Base-by-base conservation (phyloP, 2,113 vertebrate species). In the Engystomops pustulosus region DNA sequence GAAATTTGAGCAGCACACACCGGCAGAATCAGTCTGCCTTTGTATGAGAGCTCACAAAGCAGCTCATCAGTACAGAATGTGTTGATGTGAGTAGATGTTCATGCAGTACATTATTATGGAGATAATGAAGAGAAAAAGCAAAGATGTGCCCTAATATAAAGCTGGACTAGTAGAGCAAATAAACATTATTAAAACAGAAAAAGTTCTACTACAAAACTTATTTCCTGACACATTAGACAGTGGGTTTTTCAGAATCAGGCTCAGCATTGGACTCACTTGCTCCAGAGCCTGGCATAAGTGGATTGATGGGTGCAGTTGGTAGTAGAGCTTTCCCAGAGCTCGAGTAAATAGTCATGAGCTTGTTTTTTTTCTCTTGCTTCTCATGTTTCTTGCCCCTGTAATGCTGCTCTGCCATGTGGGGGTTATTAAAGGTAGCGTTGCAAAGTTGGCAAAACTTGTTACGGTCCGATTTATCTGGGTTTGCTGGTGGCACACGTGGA, bases 371-470 rank as follows among this genome's bases (percentile, higher is more conserved):
- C 90, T 97, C 94, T 82, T 96, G 97, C 86, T 99, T 99, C 88
- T 94, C 94, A 87, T 99, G 98, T 89, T 96, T 99, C 92, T 98
- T 99, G 92, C 98, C 98, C 49, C 90, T 92, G 0, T 99, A 99
- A 90, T 99, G 98, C 85, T 99, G 98, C 80, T 97, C 94, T 87
- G 98, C 97, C 96, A 99, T 98, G 60, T 94, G 92, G 0, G 97
- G 97, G 85, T 99, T 97, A 90, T 99, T 99, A 91, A 99, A 99
- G n/a, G 95, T 95, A 20, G 97, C 97, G 32, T 97, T 95, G 90
- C 98, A 99, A 88, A 97, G 96, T 88, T 92, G 93, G 92, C 98
- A 99, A 91, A 97, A 98, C 84, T 96, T 95, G 90, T 97, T 91
- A 0, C 96, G 95, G 90, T 98, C 94, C 79, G 89, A 86, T 87